These are phyloP conservation scores for Oceanites oceanicus DNA, from an alignment of 2,113 vertebrate species.

Conservation along the genomic window DNA sequence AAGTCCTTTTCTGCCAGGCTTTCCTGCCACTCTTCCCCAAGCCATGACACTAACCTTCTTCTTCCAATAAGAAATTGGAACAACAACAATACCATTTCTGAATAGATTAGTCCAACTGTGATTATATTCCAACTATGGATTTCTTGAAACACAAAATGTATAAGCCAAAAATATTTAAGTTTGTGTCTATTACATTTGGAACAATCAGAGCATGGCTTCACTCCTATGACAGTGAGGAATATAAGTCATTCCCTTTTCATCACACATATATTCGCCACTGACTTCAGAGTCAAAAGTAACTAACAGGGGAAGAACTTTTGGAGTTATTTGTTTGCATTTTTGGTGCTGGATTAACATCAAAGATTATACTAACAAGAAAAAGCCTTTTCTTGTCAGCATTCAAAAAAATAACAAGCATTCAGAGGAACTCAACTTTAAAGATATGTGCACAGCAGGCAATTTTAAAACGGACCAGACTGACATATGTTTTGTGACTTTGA, in stretches of 20 bases:
- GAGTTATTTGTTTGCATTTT: background rate
- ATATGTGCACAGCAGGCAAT: background rate
- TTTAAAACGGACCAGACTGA: background rate
- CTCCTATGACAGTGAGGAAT: background rate
- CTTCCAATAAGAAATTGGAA: background rate
- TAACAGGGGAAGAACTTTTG: background rate
- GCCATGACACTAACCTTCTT: background rate
- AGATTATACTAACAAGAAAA: background rate
- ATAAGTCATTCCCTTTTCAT: background rate
- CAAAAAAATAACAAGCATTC: background rate
- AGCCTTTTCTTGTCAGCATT: background rate
- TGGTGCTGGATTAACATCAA: background rate
- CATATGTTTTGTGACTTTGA: background rate
- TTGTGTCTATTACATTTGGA: background rate
- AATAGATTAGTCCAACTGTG: background rate
- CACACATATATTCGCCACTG: background rate
- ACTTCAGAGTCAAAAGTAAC: background rate
- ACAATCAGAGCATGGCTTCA: fast-evolving
- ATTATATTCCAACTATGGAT: background rate
- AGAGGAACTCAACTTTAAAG: background rate
- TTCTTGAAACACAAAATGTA: background rate
- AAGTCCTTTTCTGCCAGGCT: background rate
- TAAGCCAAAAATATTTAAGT: background rate
- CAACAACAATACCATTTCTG: background rate
- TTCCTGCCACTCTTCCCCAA: background rate